Evolutionary conservation across 2,888 invertebrate species (phyloP).

Genomic region (Tetranychus truncatus): DNA sequence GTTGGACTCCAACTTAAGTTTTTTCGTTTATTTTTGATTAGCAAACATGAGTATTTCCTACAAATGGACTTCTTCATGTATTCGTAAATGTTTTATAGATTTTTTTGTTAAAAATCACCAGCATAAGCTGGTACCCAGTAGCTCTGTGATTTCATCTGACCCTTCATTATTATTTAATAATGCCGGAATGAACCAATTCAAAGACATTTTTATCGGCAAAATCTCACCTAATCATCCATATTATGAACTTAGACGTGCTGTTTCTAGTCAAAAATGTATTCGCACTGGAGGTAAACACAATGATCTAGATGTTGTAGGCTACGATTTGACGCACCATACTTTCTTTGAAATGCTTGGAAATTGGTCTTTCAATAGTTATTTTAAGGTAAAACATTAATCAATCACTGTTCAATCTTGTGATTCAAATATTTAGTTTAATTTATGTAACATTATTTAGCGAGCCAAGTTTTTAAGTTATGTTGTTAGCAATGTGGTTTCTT

Average conservation of each 20-base stretch:
- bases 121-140: constrained; percentile 90
- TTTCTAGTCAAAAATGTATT: constrained; percentile 96
- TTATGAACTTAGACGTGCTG: constrained; percentile 66
- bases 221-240: constrained; percentile 91
- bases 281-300: constrained; percentile 99
- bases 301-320: constrained; percentile 97
- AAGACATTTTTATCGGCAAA: constrained; percentile 89
- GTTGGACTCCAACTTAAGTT: too few species aligned
- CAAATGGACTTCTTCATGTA: not conserved
- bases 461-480: not conserved
- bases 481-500: not conserved
- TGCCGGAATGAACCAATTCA: constrained; percentile 99
- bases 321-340: constrained; percentile 98
- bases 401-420: not conserved
- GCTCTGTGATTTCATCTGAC: constrained; percentile 94
- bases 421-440: too few species aligned
- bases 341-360: constrained; percentile 99
- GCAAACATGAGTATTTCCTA: not conserved
- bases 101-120: constrained; percentile 62
- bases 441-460: not conserved
- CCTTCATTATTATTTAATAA: constrained; percentile 92
- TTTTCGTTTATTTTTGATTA: too few species aligned
- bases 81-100: constrained; percentile 47
- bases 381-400: constrained; percentile 42
- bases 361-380: constrained; percentile 99